phyloP scores from a whole-genome alignment of 2,888 invertebrate genomes.

The Neria commutata region DNA sequence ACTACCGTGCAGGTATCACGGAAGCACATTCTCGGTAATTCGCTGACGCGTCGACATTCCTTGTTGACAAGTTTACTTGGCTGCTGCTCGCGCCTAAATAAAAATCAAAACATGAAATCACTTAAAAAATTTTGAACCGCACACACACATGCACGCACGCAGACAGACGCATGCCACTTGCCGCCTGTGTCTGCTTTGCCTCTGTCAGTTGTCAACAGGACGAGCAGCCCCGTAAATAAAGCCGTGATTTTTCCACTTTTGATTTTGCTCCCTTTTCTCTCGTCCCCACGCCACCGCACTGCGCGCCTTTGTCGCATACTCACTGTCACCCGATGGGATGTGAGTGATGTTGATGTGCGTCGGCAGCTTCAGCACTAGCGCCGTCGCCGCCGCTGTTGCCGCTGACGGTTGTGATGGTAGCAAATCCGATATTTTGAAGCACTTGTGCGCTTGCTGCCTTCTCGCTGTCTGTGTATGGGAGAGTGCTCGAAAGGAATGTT shows the following conservation, averaged over 20 bases:
- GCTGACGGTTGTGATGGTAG: constrained; percentile 30
- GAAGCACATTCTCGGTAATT: background rate
- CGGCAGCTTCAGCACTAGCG: too few species aligned
- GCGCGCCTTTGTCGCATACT: too few species aligned
- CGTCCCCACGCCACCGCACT: too few species aligned
- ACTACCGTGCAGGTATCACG: background rate
- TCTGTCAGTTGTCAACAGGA: constrained; percentile 1
- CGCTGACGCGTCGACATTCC: background rate
- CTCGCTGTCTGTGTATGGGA: background rate
- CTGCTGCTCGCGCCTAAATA: constrained; percentile 10
- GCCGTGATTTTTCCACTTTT: constrained; percentile 15
- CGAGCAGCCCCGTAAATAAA: constrained; percentile 4
- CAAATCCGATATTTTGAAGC: constrained; percentile 33
- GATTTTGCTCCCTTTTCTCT: constrained; percentile 1
- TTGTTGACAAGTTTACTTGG: constrained; percentile 12
- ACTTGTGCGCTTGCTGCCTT: constrained; percentile 14
- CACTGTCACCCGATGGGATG: background rate
- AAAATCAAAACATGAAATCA: constrained; percentile 19
- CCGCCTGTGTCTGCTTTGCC: background rate
- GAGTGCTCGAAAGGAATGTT: too few species aligned
- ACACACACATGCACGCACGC: background rate
- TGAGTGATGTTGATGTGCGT: background rate
- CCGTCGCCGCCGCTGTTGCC: too few species aligned
- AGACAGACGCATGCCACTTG: background rate
- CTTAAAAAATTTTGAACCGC: constrained; percentile 11